Evolutionary conservation across 2,888 invertebrate genomes (phyloP).

Genomic region (Pseudococcus viburni): DNA sequence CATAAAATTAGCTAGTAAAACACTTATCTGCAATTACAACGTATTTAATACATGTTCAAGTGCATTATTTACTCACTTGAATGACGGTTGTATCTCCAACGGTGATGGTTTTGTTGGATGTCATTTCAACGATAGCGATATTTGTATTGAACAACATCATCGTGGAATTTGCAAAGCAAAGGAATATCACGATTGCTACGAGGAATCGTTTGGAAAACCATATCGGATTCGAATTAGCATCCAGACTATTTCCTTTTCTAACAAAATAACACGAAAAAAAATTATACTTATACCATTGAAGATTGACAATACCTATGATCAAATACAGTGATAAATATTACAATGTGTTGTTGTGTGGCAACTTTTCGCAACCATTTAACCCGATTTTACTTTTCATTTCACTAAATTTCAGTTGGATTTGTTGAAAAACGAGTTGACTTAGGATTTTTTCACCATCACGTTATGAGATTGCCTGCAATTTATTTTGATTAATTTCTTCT

Average conservation of each 20-base stretch:
- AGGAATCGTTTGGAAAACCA: not conserved
- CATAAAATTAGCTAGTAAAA: not conserved
- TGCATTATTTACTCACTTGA: not conserved
- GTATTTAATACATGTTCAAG: no score
- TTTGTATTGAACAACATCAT: not conserved
- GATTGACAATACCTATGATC: no score
- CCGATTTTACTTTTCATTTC: not conserved
- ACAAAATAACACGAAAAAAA: not conserved
- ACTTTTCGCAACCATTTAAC: not conserved
- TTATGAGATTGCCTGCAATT: not conserved
- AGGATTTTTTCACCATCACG: not conserved
- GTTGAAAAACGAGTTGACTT: not conserved
- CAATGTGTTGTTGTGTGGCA: not conserved
- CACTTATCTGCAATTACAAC: no score
- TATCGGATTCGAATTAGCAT: not conserved
- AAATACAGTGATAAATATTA: no score
- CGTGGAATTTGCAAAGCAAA: not conserved
- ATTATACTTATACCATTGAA: not conserved
- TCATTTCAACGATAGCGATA: slow-evolving; percentile 18
- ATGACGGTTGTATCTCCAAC: not conserved
- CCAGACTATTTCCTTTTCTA: not conserved
- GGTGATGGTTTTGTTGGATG: not conserved
- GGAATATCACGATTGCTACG: not conserved
- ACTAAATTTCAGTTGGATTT: not conserved
- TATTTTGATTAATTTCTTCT: no score